A percentile compares a stretch with the other conserved stretches of the same genome.
These are phyloP conservation scores for Melanophora roralis DNA, from an alignment of 2,888 invertebrate genomes.

Conservation along the genomic window DNA sequence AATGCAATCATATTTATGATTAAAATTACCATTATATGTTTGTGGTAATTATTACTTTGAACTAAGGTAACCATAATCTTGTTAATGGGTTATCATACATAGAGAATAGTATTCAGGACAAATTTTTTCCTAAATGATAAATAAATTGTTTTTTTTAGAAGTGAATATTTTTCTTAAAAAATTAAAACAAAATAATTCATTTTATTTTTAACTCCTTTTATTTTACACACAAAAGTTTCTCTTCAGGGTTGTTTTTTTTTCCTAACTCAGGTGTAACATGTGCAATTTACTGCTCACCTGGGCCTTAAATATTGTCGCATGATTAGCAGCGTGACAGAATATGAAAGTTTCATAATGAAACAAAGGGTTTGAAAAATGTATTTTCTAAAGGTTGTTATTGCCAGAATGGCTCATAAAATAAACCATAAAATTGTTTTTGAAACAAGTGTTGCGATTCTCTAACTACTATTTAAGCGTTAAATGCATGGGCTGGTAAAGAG, in stretches of 20 bases:
- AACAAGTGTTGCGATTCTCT: slow-evolving; percentile 29
- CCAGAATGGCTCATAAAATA: slow-evolving; percentile 22
- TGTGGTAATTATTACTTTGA: too few relatives aligned
- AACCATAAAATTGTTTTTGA: slow-evolving; percentile 6
- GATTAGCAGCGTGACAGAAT: slow-evolving; percentile 65
- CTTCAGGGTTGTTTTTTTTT: slow-evolving; percentile 15
- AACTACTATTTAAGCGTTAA: background rate
- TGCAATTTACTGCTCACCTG: slow-evolving; percentile 64
- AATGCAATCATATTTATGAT: too few relatives aligned
- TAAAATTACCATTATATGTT: too few relatives aligned
- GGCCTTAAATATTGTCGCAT: slow-evolving; percentile 65
- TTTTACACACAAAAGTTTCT: background rate
- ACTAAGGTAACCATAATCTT: too few relatives aligned
- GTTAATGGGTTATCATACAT: too few relatives aligned
- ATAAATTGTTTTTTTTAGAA: too few relatives aligned
- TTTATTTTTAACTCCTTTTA: background rate
- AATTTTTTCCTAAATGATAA: too few relatives aligned
- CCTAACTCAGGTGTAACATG: slow-evolving; percentile 55
- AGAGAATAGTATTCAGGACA: too few relatives aligned
- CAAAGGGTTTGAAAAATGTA: background rate
- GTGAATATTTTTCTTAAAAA: too few relatives aligned
- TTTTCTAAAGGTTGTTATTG: background rate
- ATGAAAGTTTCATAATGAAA: slow-evolving; percentile 46
- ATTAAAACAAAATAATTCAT: too few relatives aligned
- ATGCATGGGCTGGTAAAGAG: background rate